Evolutionary conservation across 1,140 invertebrate genomes (phyloP), one percentile per base, ranked within the genome.

Genomic region (Bombus haemorrhoidalis): DNA sequence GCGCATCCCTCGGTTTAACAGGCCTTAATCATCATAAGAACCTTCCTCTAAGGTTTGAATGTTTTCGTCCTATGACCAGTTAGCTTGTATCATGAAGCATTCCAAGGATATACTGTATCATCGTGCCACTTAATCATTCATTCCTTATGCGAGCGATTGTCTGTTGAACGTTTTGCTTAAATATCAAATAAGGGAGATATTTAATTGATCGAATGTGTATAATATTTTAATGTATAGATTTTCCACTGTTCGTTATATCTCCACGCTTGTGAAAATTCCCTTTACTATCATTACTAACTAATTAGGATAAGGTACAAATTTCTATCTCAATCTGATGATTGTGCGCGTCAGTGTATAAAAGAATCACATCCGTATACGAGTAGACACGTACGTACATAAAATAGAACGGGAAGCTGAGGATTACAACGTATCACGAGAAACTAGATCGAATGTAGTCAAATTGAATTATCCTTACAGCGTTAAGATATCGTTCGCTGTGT

Each of bases 21-120:
- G 91, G 91, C 91, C 91, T 93, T 93, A 93, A 93, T 93, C 91
- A 92, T 92, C 85, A 92, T 91, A 92, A 93, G 92, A 89, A 90
- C 80, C 79, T 92, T 81, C 86, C 89, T 90, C 75, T 8, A 53
- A 53, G 81, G 88, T 85, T 79, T 68, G 81, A 90, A 83, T 90
- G 89, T 92, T 92, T 92, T 90, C 90, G 87, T 92, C 85, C 83
- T 90, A 75, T 81, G 89, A 62, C 80, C 71, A 41, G 83, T 39
- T 81, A 73, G 34, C 68, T 34, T 72, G 68, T 74, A 80, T 34
- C 68, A 71, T 68, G 12, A 9, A 80, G 68, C 68, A 72, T 59
- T 53, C 32, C 64, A 22, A 4, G 82, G 57, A 59, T 59, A 62
- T 71, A 62, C 66, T 15, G n/a, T 59, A 71, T 39, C 39, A 53